phyloP scores from a whole-genome alignment of 1,140 invertebrate species.

The Laupala kohalensis region DNA sequence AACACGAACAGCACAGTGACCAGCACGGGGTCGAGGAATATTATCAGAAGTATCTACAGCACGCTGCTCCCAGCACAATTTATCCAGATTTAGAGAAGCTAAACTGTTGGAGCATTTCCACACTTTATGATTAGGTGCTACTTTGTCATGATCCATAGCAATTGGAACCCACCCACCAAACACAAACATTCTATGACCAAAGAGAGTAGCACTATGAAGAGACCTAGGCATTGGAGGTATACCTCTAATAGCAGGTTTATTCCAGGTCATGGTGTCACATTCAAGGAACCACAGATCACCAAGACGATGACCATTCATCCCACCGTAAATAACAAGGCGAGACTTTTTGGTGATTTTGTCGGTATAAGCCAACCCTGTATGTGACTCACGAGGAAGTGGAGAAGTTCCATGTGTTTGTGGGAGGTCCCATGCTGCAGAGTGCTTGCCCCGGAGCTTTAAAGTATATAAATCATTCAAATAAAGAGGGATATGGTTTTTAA shows the following conservation, averaged over 20 bases:
- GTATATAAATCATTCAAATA: conserved; percentile 28
- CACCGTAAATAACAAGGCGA: conserved; percentile 90
- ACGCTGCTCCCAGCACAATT: conserved; percentile 86
- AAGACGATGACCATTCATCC: conserved; percentile 92
- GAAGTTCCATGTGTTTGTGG: conserved; percentile 22
- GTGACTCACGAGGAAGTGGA: conserved; percentile 93
- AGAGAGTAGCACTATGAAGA: conserved; percentile 89
- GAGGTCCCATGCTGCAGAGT: conserved; percentile 18
- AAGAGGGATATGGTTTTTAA: conserved; percentile 89
- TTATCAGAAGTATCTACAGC: conserved; percentile 75
- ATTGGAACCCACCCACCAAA: conserved; percentile 97
- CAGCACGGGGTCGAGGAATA: conserved; percentile 84
- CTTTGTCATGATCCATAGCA: conserved; percentile 73
- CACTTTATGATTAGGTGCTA: conserved; percentile 87
- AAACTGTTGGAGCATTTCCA: conserved; percentile 99
- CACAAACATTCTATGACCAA: conserved; percentile 91
- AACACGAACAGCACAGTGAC: conserved; percentile 93
- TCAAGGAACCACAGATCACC: conserved; percentile 95
- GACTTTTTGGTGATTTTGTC: conserved; percentile 66
- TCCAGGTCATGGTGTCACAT: conserved; percentile 77
- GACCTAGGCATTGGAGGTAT: conserved; percentile 86
- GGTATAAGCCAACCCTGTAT: conserved; percentile 83
- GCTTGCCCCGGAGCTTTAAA: conserved; percentile 22
- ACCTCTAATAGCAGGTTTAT: conserved; percentile 73
- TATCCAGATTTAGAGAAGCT: conserved; percentile 85